phyloP scores from a whole-genome alignment of 2,113 vertebrate genomes.

The Cyprichromis sp. region DNA sequence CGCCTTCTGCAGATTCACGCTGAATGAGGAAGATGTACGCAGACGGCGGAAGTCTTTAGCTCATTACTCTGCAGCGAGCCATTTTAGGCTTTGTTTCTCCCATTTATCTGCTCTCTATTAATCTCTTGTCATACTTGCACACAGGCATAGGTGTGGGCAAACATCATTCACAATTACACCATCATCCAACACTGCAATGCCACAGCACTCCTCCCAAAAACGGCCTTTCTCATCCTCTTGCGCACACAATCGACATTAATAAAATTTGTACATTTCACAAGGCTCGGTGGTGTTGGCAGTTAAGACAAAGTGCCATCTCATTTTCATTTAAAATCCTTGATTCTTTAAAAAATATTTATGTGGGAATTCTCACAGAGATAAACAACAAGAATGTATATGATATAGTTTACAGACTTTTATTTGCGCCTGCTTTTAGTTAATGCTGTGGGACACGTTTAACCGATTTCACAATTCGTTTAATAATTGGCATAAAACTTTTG shows the following conservation, averaged over 20 bases:
- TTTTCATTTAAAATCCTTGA: neutral
- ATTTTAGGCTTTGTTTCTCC: neutral
- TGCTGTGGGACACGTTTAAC: neutral
- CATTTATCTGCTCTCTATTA: neutral
- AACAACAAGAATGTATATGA: neutral
- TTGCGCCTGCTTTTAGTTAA: neutral
- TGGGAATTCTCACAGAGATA: neutral
- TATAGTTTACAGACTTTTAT: neutral
- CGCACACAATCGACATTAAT: neutral
- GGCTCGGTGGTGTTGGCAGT: neutral
- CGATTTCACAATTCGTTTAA: neutral
- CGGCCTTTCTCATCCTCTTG: neutral
- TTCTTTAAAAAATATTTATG: neutral
- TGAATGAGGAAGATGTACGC: conserved; percentile 8
- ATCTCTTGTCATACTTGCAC: neutral
- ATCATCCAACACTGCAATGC: conserved; percentile 36
- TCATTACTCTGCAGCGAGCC: neutral
- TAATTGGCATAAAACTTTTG: neutral
- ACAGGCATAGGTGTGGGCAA: neutral
- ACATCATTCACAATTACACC: neutral
- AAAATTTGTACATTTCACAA: neutral
- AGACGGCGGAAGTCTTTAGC: neutral
- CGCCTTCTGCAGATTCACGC: conserved; percentile 29
- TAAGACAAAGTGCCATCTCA: neutral
- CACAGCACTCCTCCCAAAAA: conserved; percentile 26